Conservation (phyloP, 1,140 invertebrate genomes). For the Scaptomyza hsui region DNA sequence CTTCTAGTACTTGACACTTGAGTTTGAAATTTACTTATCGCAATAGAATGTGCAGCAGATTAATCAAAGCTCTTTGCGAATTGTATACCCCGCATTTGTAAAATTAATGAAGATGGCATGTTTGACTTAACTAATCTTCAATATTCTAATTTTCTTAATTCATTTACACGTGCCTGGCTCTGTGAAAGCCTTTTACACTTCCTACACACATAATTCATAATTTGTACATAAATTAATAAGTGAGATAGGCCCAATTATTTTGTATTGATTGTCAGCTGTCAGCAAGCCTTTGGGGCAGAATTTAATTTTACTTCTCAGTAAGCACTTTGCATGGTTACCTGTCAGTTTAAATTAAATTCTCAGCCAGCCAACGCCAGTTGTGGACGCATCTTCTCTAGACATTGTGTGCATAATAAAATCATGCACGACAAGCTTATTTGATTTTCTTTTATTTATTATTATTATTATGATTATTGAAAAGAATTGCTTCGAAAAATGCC, state of each 20-base stretch:
- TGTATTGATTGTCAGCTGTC: constrained; percentile 1
- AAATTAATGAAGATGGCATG: no score
- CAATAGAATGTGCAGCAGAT: no score
- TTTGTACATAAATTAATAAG: neutral
- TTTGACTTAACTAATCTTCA: no score
- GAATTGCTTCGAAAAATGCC: constrained; percentile 35
- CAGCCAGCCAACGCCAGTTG: neutral
- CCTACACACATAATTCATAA: neutral
- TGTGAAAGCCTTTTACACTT: no score
- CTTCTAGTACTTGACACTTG: constrained; percentile 5
- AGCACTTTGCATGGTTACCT: constrained; percentile 11
- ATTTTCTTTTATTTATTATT: constrained; percentile 20
- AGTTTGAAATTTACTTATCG: constrained; percentile 14
- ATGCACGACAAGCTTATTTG: neutral
- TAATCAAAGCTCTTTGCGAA: no score
- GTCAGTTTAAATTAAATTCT: constrained; percentile 11
- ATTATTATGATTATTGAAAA: constrained; percentile 1
- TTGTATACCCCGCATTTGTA: no score
- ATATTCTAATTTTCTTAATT: no score
- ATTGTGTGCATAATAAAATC: constrained; percentile 5
- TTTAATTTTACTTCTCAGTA: neutral
- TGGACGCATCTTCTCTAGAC: neutral
- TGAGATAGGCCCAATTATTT: constrained; percentile 6
- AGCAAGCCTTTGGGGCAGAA: constrained; percentile 1
- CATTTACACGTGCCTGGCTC: no score